These are phyloP conservation scores for Tetrao urogallus DNA, from an alignment of 2,113 vertebrate genomes.

Conservation along the genomic window DNA sequence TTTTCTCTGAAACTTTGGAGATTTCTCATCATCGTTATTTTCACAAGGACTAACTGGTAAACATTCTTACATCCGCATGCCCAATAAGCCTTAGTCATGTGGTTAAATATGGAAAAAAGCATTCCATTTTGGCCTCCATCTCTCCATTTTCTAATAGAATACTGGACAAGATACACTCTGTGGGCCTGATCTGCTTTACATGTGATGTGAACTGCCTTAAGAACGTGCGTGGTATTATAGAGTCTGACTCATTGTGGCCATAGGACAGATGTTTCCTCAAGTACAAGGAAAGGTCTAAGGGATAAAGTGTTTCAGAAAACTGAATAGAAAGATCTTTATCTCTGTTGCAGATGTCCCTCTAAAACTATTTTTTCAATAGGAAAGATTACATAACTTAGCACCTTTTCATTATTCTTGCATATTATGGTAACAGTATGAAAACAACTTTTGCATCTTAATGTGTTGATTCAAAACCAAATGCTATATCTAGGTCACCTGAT, in stretches of 20 bases:
- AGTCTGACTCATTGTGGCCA: not conserved
- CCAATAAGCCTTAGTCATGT: not conserved
- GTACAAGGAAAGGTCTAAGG: not conserved
- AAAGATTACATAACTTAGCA: not conserved
- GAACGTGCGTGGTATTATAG: not conserved
- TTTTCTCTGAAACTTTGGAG: not conserved
- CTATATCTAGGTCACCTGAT: not conserved
- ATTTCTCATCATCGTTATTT: not conserved
- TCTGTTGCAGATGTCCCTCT: not conserved
- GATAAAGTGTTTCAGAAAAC: not conserved
- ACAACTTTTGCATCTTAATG: not conserved
- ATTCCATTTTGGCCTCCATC: rapidly evolving
- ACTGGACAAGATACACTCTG: not conserved
- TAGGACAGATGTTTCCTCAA: not conserved
- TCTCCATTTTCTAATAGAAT: not conserved
- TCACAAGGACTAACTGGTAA: not conserved
- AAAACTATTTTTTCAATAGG: not conserved
- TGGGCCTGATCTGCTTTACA: not conserved
- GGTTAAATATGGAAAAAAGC: not conserved
- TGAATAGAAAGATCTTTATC: not conserved
- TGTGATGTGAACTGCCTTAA: not conserved
- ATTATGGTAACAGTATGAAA: not conserved
- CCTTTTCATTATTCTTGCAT: not conserved
- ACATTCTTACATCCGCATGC: not conserved
- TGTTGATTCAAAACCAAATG: not conserved